A percentile compares a stretch with the other conserved stretches of the same genome.
Conservation (phyloP, 53 echinoderm and acorn worm genomes). For the Arbacia lixula region DNA sequence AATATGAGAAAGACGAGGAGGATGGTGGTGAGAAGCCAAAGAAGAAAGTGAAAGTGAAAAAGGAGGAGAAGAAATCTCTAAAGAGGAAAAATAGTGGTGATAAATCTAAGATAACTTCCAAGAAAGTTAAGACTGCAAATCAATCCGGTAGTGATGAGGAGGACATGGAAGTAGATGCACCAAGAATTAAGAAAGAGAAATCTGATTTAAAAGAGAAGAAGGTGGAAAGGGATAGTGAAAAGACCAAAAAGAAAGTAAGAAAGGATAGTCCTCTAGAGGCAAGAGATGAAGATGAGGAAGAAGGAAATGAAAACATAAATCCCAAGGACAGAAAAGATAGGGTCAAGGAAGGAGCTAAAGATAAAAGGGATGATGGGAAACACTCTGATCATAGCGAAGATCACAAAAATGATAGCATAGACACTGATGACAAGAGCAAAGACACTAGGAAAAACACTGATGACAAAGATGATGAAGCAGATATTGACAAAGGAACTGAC, state of each 20-base stretch:
- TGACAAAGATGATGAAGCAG: neutral
- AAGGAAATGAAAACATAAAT: conserved; percentile 11
- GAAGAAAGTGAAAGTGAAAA: conserved; percentile 52
- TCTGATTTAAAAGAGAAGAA: conserved; percentile 62
- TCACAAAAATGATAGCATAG: too few relatives aligned
- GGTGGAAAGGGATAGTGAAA: conserved; percentile 52
- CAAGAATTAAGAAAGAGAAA: conserved; percentile 67
- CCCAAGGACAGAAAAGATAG: too few relatives aligned
- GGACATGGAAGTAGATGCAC: too few relatives aligned
- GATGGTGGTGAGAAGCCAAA: conserved; percentile 26
- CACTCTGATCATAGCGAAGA: too few relatives aligned
- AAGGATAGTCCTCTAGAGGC: conserved; percentile 42
- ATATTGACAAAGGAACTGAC: neutral
- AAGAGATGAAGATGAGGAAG: conserved; percentile 28
- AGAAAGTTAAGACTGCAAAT: conserved; percentile 49
- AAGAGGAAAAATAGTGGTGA: conserved; percentile 42
- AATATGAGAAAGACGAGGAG: conserved; percentile 47
- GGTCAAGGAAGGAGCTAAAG: neutral
- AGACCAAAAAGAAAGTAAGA: conserved; percentile 46
- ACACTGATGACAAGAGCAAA: too few relatives aligned
- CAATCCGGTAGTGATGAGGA: conserved; percentile 44
- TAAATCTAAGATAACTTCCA: neutral
- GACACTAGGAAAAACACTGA: too few relatives aligned
- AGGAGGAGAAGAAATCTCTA: conserved; percentile 39
- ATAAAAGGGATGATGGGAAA: too few relatives aligned